Percentiles rank a stretch among this genome's conserved stretches.
Conservation (phyloP, 1,140 invertebrate species). For the Eupeodes corollae region DNA sequence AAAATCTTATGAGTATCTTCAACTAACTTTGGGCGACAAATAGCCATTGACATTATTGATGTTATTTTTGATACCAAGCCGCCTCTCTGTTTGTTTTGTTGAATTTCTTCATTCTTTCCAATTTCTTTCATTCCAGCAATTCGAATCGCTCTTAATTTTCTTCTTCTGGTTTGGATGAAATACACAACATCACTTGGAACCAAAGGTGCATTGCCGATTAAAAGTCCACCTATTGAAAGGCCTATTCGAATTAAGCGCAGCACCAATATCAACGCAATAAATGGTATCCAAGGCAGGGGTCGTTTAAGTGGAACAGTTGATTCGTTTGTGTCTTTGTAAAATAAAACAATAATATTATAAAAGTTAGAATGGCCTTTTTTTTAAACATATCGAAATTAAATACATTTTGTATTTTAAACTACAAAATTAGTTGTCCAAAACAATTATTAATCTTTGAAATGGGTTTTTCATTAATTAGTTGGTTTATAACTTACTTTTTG, state of each 20-base stretch:
- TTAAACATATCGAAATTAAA: not conserved
- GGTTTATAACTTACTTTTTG: conserved; percentile 9
- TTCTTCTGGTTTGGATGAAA: conserved; percentile 28
- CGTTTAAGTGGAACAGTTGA: conserved; percentile 13
- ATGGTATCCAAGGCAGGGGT: conserved; percentile 26
- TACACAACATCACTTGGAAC: conserved; percentile 23
- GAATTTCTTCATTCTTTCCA: conserved; percentile 13
- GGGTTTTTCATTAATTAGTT: not conserved
- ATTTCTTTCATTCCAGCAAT: conserved; percentile 21
- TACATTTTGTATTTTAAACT: no score
- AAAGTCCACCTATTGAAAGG: conserved; percentile 23
- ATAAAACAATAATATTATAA: not conserved
- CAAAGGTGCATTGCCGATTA: conserved; percentile 26
- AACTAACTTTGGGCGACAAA: conserved; percentile 23
- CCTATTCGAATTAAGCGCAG: conserved; percentile 25
- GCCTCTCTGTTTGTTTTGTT: not conserved
- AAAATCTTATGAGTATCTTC: conserved; percentile 7
- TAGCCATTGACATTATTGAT: conserved; percentile 21
- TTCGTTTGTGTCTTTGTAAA: conserved; percentile 13
- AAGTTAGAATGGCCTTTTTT: not conserved
- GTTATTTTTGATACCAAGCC: conserved; percentile 2
- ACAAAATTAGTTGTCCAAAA: no score
- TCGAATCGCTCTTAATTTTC: conserved; percentile 26
- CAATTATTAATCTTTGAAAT: no score
- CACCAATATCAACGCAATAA: conserved; percentile 22